These are phyloP conservation scores for Physella acuta DNA, from an alignment of 1,140 invertebrate species.

Conservation along the genomic window DNA sequence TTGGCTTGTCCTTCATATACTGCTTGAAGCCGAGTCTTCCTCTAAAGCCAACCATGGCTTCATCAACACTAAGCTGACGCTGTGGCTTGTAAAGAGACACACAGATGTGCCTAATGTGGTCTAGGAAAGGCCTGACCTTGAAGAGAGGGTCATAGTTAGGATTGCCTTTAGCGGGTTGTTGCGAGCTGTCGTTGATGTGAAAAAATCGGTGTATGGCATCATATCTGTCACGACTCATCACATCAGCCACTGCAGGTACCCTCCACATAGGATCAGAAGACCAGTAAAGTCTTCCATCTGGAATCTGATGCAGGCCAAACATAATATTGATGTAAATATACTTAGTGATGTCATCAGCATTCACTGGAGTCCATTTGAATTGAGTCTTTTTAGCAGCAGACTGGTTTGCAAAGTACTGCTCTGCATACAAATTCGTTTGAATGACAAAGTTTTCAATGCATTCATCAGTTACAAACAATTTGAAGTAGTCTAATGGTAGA, in stretches of 20 bases:
- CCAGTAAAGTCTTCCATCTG: constrained; percentile 25
- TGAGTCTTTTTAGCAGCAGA: neutral
- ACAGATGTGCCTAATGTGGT: constrained; percentile 23
- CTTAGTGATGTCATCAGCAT: neutral
- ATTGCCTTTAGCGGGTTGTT: constrained; percentile 6
- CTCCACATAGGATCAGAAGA: constrained; percentile 22
- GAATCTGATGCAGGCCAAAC: constrained; percentile 9
- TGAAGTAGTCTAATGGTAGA: constrained; percentile 14
- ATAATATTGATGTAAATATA: constrained; percentile 11
- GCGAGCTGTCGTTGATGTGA: constrained; percentile 25
- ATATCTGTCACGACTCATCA: constrained; percentile 26
- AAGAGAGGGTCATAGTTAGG: constrained; percentile 30
- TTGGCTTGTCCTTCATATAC: constrained; percentile 57
- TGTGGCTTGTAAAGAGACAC: constrained; percentile 21
- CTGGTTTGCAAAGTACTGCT: constrained; percentile 10
- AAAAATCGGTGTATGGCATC: constrained; percentile 36
- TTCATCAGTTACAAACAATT: neutral
- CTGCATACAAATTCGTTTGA: constrained; percentile 9
- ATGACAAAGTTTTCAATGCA: neutral
- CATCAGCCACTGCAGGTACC: constrained; percentile 25
- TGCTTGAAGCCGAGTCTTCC: constrained; percentile 57
- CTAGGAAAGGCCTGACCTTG: constrained; percentile 35
- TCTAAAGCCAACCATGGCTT: constrained; percentile 61
- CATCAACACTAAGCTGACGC: constrained; percentile 42
- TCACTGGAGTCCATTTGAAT: neutral